Evolutionary conservation across 2,888 invertebrate genomes (phyloP).

Genomic region (Crematogaster levior): DNA sequence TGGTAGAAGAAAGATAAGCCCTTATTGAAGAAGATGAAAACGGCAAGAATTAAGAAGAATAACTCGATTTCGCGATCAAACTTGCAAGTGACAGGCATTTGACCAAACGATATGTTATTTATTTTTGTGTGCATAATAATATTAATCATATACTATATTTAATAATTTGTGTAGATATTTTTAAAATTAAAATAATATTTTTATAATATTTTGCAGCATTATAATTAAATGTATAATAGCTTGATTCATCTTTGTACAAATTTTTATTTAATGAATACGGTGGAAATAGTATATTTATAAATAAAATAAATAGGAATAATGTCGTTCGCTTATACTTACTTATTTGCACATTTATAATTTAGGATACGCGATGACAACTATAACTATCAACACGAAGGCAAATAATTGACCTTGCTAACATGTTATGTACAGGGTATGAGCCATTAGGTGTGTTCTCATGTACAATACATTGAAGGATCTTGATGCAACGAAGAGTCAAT

Average conservation of each 20-base stretch:
- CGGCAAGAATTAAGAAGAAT: not conserved
- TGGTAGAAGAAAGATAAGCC: no score
- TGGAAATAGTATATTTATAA: not conserved
- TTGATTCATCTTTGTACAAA: not conserved
- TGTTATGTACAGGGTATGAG: slow-evolving; percentile 46
- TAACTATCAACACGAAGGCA: slow-evolving; percentile 7
- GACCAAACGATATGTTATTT: not conserved
- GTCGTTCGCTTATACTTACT: not conserved
- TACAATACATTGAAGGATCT: slow-evolving; percentile 20
- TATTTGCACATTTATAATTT: slow-evolving; percentile 25
- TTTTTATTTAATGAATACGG: not conserved
- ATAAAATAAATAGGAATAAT: not conserved
- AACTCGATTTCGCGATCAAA: not conserved
- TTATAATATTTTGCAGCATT: not conserved
- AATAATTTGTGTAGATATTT: not conserved
- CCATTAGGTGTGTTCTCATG: slow-evolving; percentile 31
- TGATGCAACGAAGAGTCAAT: slow-evolving; percentile 28
- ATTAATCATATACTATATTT: not conserved
- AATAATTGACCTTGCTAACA: slow-evolving; percentile 57
- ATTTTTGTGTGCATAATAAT: not conserved
- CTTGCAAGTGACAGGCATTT: not conserved
- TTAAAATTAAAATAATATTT: not conserved
- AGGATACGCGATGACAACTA: not conserved
- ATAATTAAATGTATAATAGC: not conserved
- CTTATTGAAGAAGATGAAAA: not conserved